Percentiles rank a stretch among this genome's conserved stretches.
Evolutionary conservation across 2,113 vertebrate genomes (phyloP).

Genomic region (Spheniscus mendiculus): DNA sequence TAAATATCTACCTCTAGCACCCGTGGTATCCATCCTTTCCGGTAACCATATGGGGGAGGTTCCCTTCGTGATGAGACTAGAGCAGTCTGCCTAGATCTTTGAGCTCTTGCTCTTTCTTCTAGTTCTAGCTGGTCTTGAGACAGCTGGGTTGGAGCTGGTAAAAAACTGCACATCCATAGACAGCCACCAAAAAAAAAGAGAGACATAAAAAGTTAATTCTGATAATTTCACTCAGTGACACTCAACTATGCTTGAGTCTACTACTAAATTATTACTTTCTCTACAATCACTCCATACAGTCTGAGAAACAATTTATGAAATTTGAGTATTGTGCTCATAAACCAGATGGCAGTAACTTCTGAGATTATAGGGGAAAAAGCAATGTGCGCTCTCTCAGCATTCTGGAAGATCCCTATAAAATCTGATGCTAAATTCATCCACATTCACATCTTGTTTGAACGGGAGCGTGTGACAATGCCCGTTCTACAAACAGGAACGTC

Average conservation of each 20-base stretch:
- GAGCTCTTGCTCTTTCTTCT: slow-evolving; percentile 87
- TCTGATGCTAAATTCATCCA: not conserved
- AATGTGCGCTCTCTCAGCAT: fast-evolving
- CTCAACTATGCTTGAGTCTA: not conserved
- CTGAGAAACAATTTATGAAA: not conserved
- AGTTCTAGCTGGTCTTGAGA: slow-evolving; percentile 97
- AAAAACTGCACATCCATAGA: slow-evolving; percentile 76
- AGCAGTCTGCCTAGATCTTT: slow-evolving; percentile 88
- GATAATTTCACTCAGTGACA: not conserved
- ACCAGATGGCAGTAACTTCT: not conserved
- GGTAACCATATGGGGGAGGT: slow-evolving; percentile 88
- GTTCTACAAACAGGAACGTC: fast-evolving
- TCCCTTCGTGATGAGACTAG: slow-evolving; percentile 90
- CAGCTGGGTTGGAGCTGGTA: slow-evolving; percentile 94
- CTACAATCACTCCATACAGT: not conserved
- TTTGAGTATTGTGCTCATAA: not conserved
- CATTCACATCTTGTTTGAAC: not conserved
- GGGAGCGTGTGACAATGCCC: fast-evolving
- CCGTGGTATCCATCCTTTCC: slow-evolving; percentile 93
- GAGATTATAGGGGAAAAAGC: not conserved
- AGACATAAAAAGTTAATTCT: not conserved
- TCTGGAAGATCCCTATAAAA: not conserved
- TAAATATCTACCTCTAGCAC: slow-evolving; percentile 80
- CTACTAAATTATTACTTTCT: not conserved
- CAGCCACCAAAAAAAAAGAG: not conserved